Evolutionary conservation across 2,888 invertebrate genomes (phyloP).

Genomic region (Caenorhabditis uteleia): DNA sequence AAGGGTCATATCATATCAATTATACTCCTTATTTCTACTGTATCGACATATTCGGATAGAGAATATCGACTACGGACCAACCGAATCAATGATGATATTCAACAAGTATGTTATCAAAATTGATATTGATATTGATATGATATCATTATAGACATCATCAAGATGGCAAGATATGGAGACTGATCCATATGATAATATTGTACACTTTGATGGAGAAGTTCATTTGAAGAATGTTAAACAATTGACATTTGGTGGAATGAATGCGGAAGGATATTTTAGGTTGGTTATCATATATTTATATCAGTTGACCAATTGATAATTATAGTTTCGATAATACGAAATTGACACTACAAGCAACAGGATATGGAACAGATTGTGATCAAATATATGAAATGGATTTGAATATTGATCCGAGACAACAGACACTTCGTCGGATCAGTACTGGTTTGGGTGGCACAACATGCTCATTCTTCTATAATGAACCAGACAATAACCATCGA

Average conservation of each 20-base stretch:
- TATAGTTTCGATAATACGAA: slow-evolving; percentile 61
- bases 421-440: slow-evolving; percentile 46
- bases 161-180: slow-evolving; percentile 51
- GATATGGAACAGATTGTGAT: slow-evolving; percentile 63
- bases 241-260: slow-evolving; percentile 63
- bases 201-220: slow-evolving; percentile 51
- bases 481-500: slow-evolving; percentile 56
- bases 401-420: slow-evolving; percentile 43
- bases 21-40: too few species aligned
- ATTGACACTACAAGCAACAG: slow-evolving; percentile 62
- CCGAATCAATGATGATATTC: slow-evolving; percentile 12
- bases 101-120: neutral
- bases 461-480: slow-evolving; percentile 62
- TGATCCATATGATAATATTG: slow-evolving; percentile 38
- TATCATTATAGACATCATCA: neutral
- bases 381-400: slow-evolving; percentile 66
- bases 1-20: too few species aligned
- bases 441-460: slow-evolving; percentile 60
- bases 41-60: neutral
- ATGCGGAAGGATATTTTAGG: slow-evolving; percentile 67
- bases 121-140: too few species aligned
- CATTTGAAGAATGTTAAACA: slow-evolving; percentile 64
- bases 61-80: slow-evolving; percentile 10
- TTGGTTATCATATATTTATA: too few species aligned
- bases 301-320: too few species aligned